Conservation (phyloP, 2,113 vertebrate genomes). For the Psittacula cyanocephala region DNA sequence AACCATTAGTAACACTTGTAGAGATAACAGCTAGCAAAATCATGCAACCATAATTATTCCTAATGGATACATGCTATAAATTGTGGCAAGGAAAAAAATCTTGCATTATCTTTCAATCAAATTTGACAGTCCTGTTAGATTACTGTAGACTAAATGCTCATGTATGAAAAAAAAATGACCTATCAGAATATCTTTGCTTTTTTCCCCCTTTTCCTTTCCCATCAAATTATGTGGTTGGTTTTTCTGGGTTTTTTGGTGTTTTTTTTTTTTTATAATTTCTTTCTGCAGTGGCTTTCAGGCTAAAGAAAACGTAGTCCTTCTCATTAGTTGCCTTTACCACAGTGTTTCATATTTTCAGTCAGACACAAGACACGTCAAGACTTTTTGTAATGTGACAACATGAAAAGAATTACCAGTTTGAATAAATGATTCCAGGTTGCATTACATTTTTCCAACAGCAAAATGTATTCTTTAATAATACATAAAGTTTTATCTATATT, state of each 20-base stretch:
- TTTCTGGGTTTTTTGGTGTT: neutral
- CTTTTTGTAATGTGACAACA: constrained; percentile 60
- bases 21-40: constrained; percentile 97
- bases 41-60: constrained; percentile 94
- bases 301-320: constrained; percentile 24
- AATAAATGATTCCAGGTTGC: constrained; percentile 56
- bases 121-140: constrained; percentile 81
- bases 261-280: constrained; percentile 20
- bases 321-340: constrained; percentile 48
- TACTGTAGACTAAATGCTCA: constrained; percentile 75
- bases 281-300: constrained; percentile 15
- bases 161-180: constrained; percentile 71
- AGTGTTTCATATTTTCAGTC: constrained; percentile 48
- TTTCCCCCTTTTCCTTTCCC: neutral
- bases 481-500: constrained; percentile 62
- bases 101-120: constrained; percentile 88
- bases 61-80: constrained; percentile 96
- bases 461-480: constrained; percentile 60
- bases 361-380: constrained; percentile 27
- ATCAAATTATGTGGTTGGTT: constrained; percentile 45
- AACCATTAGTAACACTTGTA: constrained; percentile 99
- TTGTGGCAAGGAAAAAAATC: constrained; percentile 85
- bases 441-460: constrained; percentile 56
- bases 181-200: constrained; percentile 67
- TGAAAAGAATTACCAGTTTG: constrained; percentile 50